These are phyloP conservation scores for Leptura quadrifasciata DNA, from an alignment of 2,888 invertebrate genomes.

Conservation along the genomic window DNA sequence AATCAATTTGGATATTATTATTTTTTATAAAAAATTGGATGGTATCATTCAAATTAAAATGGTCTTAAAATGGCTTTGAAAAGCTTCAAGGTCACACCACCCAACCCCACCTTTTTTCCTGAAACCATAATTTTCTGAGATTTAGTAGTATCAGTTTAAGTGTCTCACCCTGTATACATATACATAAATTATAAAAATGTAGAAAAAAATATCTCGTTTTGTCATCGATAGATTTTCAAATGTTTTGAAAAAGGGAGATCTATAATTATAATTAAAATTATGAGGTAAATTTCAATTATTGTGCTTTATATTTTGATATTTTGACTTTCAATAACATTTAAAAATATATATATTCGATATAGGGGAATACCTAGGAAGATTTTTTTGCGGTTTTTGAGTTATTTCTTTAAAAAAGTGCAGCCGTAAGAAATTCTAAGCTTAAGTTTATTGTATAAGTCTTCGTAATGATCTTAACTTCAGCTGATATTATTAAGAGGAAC, in stretches of 20 bases:
- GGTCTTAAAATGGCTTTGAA: too few species aligned
- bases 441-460: constrained; percentile 17
- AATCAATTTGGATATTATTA: too few species aligned
- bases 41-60: too few species aligned
- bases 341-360: constrained; percentile 41
- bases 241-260: constrained; percentile 49
- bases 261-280: constrained; percentile 49
- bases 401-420: constrained; percentile 26
- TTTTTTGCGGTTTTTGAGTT: constrained; percentile 28
- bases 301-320: constrained; percentile 60
- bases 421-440: constrained; percentile 15
- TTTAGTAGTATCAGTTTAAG: too few species aligned
- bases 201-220: constrained; percentile 19
- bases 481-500: not conserved
- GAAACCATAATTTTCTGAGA: too few species aligned
- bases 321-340: constrained; percentile 42
- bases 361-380: constrained; percentile 24
- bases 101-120: too few species aligned
- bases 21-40: too few species aligned
- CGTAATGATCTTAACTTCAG: not conserved
- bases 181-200: constrained; percentile 10
- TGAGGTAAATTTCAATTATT: constrained; percentile 59
- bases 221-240: constrained; percentile 32
- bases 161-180: too few species aligned
- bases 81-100: too few species aligned